Evolutionary conservation across 2,797 vertebrate species (phyloP), one percentile per base, ranked within the genome.

Genomic region (Melopsittacus undulatus): DNA sequence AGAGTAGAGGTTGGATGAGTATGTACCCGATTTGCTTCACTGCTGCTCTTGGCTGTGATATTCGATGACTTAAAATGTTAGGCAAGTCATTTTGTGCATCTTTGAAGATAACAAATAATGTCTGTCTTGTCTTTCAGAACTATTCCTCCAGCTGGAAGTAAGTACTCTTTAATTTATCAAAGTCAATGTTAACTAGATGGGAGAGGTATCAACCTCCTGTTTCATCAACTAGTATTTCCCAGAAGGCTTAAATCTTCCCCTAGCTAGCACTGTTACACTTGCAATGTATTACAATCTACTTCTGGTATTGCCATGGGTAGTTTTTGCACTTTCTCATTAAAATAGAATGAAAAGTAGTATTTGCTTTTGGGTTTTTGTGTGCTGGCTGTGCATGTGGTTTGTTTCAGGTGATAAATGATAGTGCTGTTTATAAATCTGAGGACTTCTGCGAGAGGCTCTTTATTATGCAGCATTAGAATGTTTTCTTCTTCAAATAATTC

Each of bases 61-160:
- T 18, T 40, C 12, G 64, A 1, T 83, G 72, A 27, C 26, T 51
- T 77, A 23, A 79, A 91, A 64, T 49, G 10, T 52, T 78, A 43
- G 38, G 51, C 30, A 79, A 68, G 7, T 69, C 0, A 57, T 85
- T 87, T 51, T 67, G 18, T 85, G 61, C 27, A 22, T 78, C 73
- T 93, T 72, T 75, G 27, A 81, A 75, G 68, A 43, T 92, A 90
- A 57, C 90, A 90, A 89, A 82, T 63, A 11, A 10, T 61, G 4
- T 32, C 32, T 95, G 87, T 94, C 94, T 57, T 97, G 45, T 94
- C 54, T 98, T 97, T 93, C 98, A 99, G 99, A 99, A 93, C 98
- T 99, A 67, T 99, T 99, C 97, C 98, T 99, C 45, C 99, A 99
- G 91, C 98, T 99, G 77, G 99, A 99, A 98, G 99, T 99, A 98